These are phyloP conservation scores for Panopea generosa DNA, from an alignment of 2,888 invertebrate species.

Conservation along the genomic window DNA sequence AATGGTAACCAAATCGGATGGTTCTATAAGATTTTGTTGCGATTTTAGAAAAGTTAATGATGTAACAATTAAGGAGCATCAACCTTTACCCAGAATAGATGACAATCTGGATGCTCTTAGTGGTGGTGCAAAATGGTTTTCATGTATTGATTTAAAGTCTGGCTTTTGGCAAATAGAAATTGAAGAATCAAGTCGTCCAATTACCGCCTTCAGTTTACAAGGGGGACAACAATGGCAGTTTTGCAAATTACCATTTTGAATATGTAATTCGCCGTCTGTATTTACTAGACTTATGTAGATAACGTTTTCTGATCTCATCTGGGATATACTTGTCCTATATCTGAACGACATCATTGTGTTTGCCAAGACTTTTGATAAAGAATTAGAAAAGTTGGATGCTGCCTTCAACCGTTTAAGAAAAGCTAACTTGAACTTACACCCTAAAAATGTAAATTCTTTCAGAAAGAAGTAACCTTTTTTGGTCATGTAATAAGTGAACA, in stretches of 20 bases:
- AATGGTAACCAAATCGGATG: conserved; percentile 53
- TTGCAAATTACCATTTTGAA: conserved; percentile 47
- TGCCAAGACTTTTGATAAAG: background rate
- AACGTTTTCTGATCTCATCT: conserved; percentile 32
- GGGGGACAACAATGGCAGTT: conserved; percentile 50
- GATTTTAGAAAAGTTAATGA: conserved; percentile 57
- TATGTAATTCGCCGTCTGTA: conserved; percentile 43
- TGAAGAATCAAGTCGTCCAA: conserved; percentile 26
- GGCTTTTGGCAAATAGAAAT: conserved; percentile 53
- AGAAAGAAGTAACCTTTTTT: background rate
- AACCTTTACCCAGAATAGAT: conserved; percentile 63
- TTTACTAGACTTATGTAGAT: conserved; percentile 51
- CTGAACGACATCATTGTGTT: background rate
- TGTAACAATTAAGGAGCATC: conserved; percentile 52
- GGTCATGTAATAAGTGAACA: background rate
- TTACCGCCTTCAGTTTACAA: conserved; percentile 34
- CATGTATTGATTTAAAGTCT: conserved; percentile 43
- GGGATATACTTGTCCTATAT: background rate
- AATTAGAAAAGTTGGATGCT: background rate
- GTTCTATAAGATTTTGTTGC: conserved; percentile 50
- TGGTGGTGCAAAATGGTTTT: conserved; percentile 31
- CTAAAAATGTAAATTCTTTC: conserved; percentile 2
- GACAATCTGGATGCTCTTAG: conserved; percentile 43
- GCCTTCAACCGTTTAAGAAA: background rate
- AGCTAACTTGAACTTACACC: background rate